These are phyloP conservation scores for Melitaea cinxia DNA, from an alignment of 1,140 invertebrate species.

Conservation along the genomic window DNA sequence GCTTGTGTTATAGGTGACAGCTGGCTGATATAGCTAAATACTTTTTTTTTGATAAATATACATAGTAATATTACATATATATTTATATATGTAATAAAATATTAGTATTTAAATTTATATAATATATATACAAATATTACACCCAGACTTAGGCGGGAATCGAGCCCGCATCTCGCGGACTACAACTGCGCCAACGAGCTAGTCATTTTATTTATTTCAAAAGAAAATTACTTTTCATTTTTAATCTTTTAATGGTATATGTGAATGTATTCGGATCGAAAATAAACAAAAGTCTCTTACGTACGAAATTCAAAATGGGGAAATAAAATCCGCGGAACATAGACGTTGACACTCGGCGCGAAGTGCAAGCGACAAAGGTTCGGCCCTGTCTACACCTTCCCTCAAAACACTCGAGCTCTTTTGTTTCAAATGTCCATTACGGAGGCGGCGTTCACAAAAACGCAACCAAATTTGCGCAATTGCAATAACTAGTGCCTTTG, in stretches of 20 bases:
- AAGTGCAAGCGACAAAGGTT: constrained; percentile 53
- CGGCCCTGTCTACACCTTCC: constrained; percentile 53
- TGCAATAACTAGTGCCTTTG: constrained; percentile 14
- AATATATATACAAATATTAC: too few species aligned
- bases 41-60: too few species aligned
- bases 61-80: too few species aligned
- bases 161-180: too few species aligned
- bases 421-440: constrained; percentile 57
- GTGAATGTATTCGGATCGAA: not conserved
- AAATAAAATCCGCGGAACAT: constrained; percentile 11
- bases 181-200: too few species aligned
- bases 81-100: too few species aligned
- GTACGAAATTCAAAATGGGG: constrained; percentile 14
- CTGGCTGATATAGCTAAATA: too few species aligned
- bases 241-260: not conserved
- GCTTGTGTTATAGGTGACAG: too few species aligned
- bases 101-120: too few species aligned
- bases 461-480: constrained; percentile 30
- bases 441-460: constrained; percentile 36
- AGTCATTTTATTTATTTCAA: too few species aligned
- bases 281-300: constrained; percentile 1
- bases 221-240: too few species aligned
- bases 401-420: constrained; percentile 50
- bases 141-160: too few species aligned
- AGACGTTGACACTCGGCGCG: constrained; percentile 31